phyloP scores from a whole-genome alignment of 2,113 vertebrate genomes.

The Cnemophilus loriae region DNA sequence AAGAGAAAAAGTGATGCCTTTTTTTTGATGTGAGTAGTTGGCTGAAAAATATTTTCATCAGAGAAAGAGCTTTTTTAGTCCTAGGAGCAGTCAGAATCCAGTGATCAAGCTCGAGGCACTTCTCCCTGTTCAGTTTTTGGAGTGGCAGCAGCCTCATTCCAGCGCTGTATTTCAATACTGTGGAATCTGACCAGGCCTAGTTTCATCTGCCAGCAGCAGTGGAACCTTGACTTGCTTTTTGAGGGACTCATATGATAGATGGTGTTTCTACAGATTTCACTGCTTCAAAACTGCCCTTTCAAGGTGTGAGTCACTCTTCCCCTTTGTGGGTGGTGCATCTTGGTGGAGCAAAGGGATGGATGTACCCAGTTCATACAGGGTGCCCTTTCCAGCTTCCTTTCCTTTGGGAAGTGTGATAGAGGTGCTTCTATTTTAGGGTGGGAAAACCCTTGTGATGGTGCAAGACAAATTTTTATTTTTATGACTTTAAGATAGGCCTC shows the following conservation, averaged over 20 bases:
- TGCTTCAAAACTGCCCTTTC: neutral
- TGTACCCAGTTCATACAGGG: neutral
- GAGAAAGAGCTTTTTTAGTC: neutral
- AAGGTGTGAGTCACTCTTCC: neutral
- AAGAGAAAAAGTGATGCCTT: neutral
- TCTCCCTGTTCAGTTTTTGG: neutral
- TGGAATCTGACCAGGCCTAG: neutral
- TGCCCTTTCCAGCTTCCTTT: neutral
- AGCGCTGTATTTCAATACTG: neutral
- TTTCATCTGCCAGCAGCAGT: neutral
- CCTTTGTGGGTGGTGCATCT: neutral
- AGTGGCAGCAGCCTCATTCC: neutral
- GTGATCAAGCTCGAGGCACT: neutral
- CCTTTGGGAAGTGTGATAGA: neutral
- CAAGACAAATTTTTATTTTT: neutral
- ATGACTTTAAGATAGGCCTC: neutral
- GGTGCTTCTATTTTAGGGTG: neutral
- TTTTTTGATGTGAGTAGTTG: neutral
- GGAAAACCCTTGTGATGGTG: neutral
- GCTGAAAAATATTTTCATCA: neutral
- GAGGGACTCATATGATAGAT: fast-evolving
- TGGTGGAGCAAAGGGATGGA: neutral
- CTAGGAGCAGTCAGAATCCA: neutral
- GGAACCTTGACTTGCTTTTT: neutral
- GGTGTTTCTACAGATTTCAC: neutral